These are phyloP conservation scores for Laterallus jamaicensis DNA, from an alignment of 2,113 vertebrate genomes.

Conservation along the genomic window DNA sequence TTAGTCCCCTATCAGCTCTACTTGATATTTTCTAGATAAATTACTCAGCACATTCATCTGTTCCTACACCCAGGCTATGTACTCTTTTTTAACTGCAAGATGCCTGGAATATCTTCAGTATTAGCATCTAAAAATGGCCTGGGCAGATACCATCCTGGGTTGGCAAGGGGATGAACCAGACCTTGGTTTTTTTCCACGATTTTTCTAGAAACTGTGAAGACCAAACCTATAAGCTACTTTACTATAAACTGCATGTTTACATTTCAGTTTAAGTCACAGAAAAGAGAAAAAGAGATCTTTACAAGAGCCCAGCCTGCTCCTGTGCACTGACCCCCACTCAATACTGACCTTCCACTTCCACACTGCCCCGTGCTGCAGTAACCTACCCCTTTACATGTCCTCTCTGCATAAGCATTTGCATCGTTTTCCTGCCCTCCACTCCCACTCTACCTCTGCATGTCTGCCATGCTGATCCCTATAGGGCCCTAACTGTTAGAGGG, in stretches of 20 bases:
- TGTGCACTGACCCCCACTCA: accelerated
- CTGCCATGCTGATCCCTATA: background rate
- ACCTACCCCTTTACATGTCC: background rate
- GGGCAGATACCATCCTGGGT: background rate
- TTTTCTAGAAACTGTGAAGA: background rate
- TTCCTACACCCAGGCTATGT: background rate
- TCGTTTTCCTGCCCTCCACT: background rate
- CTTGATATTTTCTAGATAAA: background rate
- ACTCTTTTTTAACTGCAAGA: background rate
- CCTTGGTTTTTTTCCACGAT: background rate
- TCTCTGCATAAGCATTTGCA: background rate
- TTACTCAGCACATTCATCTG: background rate
- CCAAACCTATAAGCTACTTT: background rate
- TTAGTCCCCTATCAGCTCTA: background rate
- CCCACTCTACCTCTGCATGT: background rate
- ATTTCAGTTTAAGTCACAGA: background rate
- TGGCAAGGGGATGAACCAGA: background rate
- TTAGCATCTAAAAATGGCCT: background rate
- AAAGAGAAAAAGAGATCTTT: background rate
- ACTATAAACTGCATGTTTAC: background rate
- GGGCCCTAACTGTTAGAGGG: background rate
- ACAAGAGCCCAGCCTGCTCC: background rate
- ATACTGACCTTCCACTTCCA: background rate
- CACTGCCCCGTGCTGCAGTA: background rate
- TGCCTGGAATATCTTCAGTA: background rate